Conservation (phyloP, 2,113 vertebrate genomes). For the Platysternon megacephalum region DNA sequence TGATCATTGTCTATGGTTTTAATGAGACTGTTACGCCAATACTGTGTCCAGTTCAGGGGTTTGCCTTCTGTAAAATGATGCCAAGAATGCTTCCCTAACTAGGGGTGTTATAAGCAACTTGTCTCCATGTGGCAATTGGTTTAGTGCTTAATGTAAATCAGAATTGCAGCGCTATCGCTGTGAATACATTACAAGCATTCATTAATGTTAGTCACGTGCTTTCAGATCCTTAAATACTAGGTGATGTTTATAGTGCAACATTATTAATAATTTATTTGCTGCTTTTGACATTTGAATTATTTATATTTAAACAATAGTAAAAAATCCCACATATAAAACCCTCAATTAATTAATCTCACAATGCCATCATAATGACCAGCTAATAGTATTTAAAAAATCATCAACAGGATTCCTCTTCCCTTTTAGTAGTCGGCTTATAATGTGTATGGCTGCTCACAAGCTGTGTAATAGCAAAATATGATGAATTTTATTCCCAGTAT, state of each 20-base stretch:
- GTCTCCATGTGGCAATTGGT: rapidly evolving
- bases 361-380: neutral
- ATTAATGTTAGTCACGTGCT: neutral
- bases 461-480: neutral
- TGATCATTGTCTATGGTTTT: neutral
- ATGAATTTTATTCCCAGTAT: neutral
- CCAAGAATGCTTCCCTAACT: neutral
- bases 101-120: neutral
- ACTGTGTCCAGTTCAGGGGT: neutral
- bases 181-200: neutral
- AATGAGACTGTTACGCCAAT: neutral
- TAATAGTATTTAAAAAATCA: neutral
- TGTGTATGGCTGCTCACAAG: neutral
- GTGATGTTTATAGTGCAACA: neutral
- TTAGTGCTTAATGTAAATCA: neutral
- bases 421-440: constrained; percentile 17
- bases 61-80: neutral
- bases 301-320: neutral
- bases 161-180: neutral
- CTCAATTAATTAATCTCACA: neutral
- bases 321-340: neutral
- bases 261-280: neutral
- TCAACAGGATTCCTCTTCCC: neutral
- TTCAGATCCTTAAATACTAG: neutral
- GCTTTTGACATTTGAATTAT: neutral